phyloP scores from a whole-genome alignment of 2,113 vertebrate species.

The Amphilophus citrinellus region DNA sequence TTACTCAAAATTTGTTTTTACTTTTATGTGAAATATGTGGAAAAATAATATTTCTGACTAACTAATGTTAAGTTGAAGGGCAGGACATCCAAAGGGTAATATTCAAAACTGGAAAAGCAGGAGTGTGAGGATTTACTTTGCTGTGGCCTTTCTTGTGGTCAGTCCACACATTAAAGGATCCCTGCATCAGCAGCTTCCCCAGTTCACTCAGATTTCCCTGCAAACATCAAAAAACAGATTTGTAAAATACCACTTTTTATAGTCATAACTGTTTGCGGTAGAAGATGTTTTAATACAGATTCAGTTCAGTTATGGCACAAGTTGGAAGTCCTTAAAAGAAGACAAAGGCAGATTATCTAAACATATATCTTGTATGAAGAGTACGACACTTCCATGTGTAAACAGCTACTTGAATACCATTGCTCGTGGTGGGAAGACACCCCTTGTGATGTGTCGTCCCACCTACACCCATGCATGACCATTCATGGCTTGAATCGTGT shows the following conservation, averaged over 20 bases:
- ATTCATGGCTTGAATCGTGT: background rate
- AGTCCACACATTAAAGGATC: slow-evolving; percentile 93
- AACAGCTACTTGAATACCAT: background rate
- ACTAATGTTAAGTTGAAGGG: background rate
- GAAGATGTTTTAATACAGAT: background rate
- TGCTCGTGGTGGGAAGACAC: background rate
- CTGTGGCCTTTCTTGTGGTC: slow-evolving; percentile 93
- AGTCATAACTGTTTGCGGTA: background rate
- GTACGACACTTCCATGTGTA: background rate
- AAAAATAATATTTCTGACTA: background rate
- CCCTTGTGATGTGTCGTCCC: background rate
- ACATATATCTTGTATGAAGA: background rate
- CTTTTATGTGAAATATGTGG: background rate
- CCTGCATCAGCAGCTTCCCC: slow-evolving; percentile 92
- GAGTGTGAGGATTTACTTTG: slow-evolving; percentile 72
- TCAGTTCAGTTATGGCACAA: background rate
- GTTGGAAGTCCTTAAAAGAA: too few relatives aligned
- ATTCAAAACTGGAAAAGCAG: background rate
- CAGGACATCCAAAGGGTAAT: background rate
- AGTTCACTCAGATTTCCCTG: slow-evolving; percentile 90
- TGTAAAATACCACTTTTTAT: background rate
- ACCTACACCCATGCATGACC: background rate
- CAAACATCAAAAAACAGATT: slow-evolving; percentile 16
- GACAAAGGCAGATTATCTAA: background rate
- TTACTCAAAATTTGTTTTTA: background rate